Conservation (phyloP, 2,797 vertebrate genomes). For the Microctenopoma lineatum region DNA sequence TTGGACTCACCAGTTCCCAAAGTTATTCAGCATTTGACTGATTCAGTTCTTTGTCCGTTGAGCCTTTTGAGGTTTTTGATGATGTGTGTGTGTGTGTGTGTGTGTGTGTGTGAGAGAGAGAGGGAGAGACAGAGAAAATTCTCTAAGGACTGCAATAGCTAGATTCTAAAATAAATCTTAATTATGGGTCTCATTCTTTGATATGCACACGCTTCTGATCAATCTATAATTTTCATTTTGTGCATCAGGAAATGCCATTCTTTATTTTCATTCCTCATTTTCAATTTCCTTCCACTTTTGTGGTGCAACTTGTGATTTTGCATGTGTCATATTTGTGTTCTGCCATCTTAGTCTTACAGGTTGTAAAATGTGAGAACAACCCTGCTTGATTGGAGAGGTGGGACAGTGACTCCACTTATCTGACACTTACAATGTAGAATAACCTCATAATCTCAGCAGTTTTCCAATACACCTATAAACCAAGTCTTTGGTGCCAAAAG, state of each 20-base stretch:
- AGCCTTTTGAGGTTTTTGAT: conserved; percentile 18
- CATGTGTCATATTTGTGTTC: not conserved
- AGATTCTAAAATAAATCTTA: not conserved
- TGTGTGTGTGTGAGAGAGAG: not conserved
- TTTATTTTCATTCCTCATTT: not conserved
- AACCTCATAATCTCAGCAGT: conserved; percentile 18
- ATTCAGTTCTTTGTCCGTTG: conserved; percentile 16
- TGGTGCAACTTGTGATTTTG: not conserved
- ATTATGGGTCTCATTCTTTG: conserved; percentile 5
- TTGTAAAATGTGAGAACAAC: conserved; percentile 1
- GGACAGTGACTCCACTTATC: conserved; percentile 11
- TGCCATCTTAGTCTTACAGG: not conserved
- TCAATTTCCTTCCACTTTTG: not conserved
- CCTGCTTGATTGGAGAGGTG: not conserved
- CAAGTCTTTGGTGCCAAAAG: conserved; percentile 1
- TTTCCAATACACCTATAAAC: conserved; percentile 21
- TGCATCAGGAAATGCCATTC: not conserved
- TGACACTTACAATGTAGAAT: conserved; percentile 17
- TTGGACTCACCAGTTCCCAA: conserved; percentile 3
- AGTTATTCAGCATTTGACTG: conserved; percentile 15
- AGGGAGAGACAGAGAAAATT: not conserved
- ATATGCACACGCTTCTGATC: not conserved
- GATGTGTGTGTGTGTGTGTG: conserved; percentile 11
- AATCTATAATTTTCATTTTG: not conserved
- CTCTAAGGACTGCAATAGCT: conserved; percentile 17